Evolutionary conservation across 2,797 vertebrate species (phyloP), one percentile per base, ranked within the genome.

Genomic region (Characodon lateralis): DNA sequence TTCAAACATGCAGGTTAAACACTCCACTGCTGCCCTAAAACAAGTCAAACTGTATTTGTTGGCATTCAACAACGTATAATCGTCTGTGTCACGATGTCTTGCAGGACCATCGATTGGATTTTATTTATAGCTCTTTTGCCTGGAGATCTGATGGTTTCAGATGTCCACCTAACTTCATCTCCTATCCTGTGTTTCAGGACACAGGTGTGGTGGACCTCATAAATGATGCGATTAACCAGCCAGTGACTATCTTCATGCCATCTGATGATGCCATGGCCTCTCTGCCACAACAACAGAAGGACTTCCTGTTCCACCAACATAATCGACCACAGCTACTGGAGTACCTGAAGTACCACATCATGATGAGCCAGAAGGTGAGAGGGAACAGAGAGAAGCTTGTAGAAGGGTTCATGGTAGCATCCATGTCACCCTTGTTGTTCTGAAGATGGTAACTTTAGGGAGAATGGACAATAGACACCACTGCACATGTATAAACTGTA

Each of bases 311-410:
- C 80, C 95, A 91, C 77, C 86, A 80, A 43, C 84, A 96, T 65
- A 97, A 97, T 88, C 92, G 89, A 0, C 85, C 93, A 1, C 94
- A 97, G 81, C 94, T 99, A 82, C 78, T 89, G 58, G 96, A 97
- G 78, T 96, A 97, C 80, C 87, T 99, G 71, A 97, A 96, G 93
- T 98, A 96, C 88, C 98, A 99, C 53, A 80, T 99, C n/a, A 75
- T 99, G 76, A 93, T 91, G 0, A 90, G 93, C 0, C 85, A 94
- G 53, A 95, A 93, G 74, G 79, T 77, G 22, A 71, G 35, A 35
- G 35, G 35, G 35, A 35, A 35, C 35, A 35, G 35, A 35, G 35
- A 35, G 35, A 35, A 35, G 35, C 35, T 35, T 3, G 28, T 4
- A 16, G 31, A 1, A 20, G 35, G 61, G 63, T 4, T 22, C 35